Evolutionary conservation across 37 sponge, comb jelly and placozoan genomes (phyloP).

Genomic region (Bolinopsis microptera): DNA sequence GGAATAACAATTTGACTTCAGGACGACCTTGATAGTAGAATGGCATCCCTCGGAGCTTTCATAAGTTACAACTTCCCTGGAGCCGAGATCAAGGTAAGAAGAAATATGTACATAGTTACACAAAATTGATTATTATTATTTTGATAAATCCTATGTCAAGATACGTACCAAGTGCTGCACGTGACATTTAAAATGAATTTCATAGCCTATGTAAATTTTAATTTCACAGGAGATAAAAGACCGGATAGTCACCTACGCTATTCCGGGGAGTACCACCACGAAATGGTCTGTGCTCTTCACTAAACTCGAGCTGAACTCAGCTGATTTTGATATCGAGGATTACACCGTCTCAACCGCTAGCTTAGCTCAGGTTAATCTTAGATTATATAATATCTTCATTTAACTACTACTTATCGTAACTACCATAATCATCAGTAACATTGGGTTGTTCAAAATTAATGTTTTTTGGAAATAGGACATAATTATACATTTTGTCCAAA

Average conservation of each 20-base stretch:
- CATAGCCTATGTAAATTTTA: no score
- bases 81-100: not conserved
- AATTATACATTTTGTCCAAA: no score
- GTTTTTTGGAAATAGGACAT: no score
- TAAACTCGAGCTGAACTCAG: not conserved
- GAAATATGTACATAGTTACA: no score
- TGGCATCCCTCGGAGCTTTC: not conserved
- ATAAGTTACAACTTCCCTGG: not conserved
- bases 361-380: not conserved
- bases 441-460: no score
- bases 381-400: no score
- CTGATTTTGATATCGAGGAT: not conserved
- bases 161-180: no score
- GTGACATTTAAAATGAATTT: no score
- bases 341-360: not conserved
- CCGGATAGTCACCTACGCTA: not conserved
- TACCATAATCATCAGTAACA: no score
- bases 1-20: not conserved
- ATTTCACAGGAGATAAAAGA: constrained; percentile 3
- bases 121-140: no score
- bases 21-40: not conserved
- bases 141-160: no score
- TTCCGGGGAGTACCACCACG: not conserved
- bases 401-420: no score
- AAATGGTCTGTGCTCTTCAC: not conserved